Base-by-base conservation (phyloP, 2,797 vertebrate species). In the Mormyrops attenuatus region DNA sequence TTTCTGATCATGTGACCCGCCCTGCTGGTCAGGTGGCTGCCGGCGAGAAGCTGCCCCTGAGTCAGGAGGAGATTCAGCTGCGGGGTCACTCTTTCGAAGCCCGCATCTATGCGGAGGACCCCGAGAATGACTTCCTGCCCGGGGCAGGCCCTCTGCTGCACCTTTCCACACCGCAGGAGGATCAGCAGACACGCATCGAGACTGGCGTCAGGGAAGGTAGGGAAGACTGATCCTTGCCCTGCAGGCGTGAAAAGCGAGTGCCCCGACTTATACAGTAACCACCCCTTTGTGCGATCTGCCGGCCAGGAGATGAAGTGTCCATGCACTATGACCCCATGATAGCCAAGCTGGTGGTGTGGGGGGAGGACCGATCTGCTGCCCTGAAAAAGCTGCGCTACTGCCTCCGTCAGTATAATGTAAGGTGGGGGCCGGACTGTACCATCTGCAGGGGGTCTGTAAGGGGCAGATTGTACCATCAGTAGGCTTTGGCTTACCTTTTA, bases 261-360 rank as follows among this genome's bases (percentile, higher is more conserved):
- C 38, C 66, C 22, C 3, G 20, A 49, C 82, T 13, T 4, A 50
- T 2, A 22, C n/a, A 2, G 82, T 85, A 85, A 85, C 22, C n/a
- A 2, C 4, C n/a, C n/a, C 22, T 15, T 52, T 52, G 8, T 52
- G 73, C 20, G 0, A n/a, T 80, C 15, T n/a, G 73, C 38, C 73
- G 60, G 60, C n/a, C 6, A 99, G 98, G 98, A 86, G 98, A 99
- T 77, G 98, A 99, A 77, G 98, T 99, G 89, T 99, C 98, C 0
- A 96, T 97, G 80, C 96, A 99, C 90, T 99, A 99, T 3, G 98
- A 99, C 91, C 98, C 98, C 0, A 99, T 99, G 98, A 99, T 99
- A n/a, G 98, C 98, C 0, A 99, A 99, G 91, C 95, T 99, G 0
- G 97, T 99, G 1, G 98, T 99, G 1, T 99, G 98, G 98, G 98